Evolutionary conservation across 2,888 invertebrate species (phyloP).

Genomic region (Noctua pronuba): DNA sequence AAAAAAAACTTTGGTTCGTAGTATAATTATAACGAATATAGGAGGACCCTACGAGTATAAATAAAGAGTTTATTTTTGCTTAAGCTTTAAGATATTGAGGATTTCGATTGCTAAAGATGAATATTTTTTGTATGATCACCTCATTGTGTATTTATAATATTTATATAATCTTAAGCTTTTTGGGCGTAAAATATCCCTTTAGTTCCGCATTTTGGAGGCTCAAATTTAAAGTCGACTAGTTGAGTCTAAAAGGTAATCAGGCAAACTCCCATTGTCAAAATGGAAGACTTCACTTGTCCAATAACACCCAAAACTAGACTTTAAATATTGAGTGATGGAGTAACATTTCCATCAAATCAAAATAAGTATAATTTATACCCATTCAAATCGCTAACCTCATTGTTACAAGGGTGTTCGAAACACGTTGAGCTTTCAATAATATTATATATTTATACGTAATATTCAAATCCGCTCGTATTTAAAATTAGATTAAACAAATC

Average conservation of each 20-base stretch:
- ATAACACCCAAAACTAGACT: slow-evolving; percentile 43
- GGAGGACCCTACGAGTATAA: slow-evolving; percentile 80
- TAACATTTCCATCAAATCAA: slow-evolving; percentile 47
- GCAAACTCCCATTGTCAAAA: slow-evolving; percentile 17
- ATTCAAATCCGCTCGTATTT: slow-evolving; percentile 69
- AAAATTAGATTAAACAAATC: slow-evolving; percentile 60
- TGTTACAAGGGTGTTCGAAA: slow-evolving; percentile 85
- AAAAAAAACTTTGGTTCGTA: slow-evolving; percentile 74
- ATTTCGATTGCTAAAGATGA: slow-evolving; percentile 86
- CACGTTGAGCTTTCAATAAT: slow-evolving; percentile 87
- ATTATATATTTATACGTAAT: slow-evolving; percentile 80
- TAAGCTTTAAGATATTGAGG: slow-evolving; percentile 87
- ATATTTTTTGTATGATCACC: slow-evolving; percentile 88
- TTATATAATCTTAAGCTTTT: slow-evolving; percentile 80
- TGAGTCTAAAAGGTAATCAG: slow-evolving; percentile 15
- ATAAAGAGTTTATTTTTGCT: slow-evolving; percentile 89
- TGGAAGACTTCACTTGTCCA: slow-evolving; percentile 17
- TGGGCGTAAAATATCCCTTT: slow-evolving; percentile 71
- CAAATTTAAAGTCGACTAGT: slow-evolving; percentile 60
- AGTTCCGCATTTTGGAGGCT: slow-evolving; percentile 59
- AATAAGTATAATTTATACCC: slow-evolving; percentile 45
- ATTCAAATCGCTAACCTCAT: slow-evolving; percentile 78
- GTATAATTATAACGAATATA: slow-evolving; percentile 74
- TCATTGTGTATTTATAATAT: slow-evolving; percentile 82
- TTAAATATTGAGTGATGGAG: slow-evolving; percentile 59